Evolutionary conservation across 2,113 vertebrate species (phyloP).

Genomic region (Brachypteracias leptosomus): DNA sequence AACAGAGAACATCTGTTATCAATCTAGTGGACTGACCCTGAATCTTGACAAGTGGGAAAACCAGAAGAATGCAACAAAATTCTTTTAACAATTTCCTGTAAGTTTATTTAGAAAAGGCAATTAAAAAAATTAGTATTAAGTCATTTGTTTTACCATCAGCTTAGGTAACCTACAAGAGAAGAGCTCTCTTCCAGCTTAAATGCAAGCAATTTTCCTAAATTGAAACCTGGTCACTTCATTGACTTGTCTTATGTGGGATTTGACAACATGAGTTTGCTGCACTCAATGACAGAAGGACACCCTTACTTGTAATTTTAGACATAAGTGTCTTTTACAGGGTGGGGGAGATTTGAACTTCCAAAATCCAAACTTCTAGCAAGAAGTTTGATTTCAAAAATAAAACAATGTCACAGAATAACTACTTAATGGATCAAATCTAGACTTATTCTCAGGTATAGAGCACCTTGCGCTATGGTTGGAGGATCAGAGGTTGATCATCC

Average conservation of each 20-base stretch:
- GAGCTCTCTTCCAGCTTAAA: not conserved
- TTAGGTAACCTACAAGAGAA: not conserved
- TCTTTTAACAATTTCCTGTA: not conserved
- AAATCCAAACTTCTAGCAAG: not conserved
- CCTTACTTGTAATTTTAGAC: not conserved
- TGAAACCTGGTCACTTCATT: not conserved
- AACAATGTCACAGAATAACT: not conserved
- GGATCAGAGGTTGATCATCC: not conserved
- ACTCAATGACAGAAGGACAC: not conserved
- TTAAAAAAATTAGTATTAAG: not conserved
- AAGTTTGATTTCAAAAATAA: not conserved
- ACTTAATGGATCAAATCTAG: not conserved
- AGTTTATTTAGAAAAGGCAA: not conserved
- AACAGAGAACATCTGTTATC: too few relatives aligned
- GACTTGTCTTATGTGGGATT: not conserved
- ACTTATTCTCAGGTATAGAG: not conserved
- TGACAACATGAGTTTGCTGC: not conserved
- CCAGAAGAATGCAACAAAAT: not conserved
- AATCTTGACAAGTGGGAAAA: not conserved
- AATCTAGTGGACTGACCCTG: too few relatives aligned
- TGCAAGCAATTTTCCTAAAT: not conserved
- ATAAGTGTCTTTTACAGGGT: not conserved
- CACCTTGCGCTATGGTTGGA: not conserved
- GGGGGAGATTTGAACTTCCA: not conserved
- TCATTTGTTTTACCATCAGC: not conserved